Evolutionary conservation across 2,113 vertebrate genomes (phyloP).

Genomic region (Microcebus jonahi): DNA sequence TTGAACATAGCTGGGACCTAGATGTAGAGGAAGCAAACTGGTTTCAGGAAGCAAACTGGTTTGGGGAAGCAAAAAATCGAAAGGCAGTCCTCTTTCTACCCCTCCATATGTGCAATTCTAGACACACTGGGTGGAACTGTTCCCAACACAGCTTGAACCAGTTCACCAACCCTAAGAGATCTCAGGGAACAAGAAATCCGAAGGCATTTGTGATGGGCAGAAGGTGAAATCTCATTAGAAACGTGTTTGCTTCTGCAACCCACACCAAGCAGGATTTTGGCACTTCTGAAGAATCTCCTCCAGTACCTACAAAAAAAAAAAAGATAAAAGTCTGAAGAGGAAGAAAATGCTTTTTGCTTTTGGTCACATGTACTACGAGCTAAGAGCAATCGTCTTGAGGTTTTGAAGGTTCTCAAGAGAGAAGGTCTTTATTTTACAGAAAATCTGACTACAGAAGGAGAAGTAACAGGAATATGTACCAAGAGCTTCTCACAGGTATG

Average conservation of each 20-base stretch:
- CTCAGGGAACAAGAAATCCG: background rate
- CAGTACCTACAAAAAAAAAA: background rate
- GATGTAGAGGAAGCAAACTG: background rate
- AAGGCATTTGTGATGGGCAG: background rate
- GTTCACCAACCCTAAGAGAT: background rate
- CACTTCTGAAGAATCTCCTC: background rate
- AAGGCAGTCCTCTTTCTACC: background rate
- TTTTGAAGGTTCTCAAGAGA: background rate
- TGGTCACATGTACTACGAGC: background rate
- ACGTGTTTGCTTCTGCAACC: background rate
- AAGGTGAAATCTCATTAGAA: background rate
- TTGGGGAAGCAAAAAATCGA: background rate
- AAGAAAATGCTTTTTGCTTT: conserved; percentile 34
- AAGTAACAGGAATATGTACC: background rate
- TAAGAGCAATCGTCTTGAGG: background rate
- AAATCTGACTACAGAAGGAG: background rate
- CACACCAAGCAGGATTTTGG: background rate
- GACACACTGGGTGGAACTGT: background rate
- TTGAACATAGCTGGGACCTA: background rate
- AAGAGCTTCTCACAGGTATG: conserved; percentile 25
- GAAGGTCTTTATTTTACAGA: conserved; percentile 6
- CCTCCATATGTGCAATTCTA: background rate
- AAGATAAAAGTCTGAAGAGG: background rate
- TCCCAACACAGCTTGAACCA: background rate
- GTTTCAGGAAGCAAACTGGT: background rate